Conservation (phyloP, 1,140 invertebrate genomes). For the Bombus affinis region DNA sequence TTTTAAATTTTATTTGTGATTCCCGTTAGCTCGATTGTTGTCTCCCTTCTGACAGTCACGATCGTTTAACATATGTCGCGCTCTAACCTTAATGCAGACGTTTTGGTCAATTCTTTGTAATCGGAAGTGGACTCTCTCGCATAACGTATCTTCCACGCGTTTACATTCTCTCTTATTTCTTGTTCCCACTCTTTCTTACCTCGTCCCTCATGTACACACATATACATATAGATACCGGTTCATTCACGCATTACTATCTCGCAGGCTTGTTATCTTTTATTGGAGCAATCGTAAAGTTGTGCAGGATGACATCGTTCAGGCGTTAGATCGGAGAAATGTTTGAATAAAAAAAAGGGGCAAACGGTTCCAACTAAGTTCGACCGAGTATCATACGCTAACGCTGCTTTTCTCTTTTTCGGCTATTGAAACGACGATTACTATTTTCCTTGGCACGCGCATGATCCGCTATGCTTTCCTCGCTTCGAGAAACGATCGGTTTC, state of each 20-base stretch:
- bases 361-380: neutral
- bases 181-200: neutral
- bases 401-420: neutral
- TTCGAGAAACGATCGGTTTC: no score
- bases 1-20: constrained; percentile 9
- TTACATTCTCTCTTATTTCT: constrained; percentile 14
- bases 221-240: neutral
- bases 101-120: constrained; percentile 62
- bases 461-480: neutral
- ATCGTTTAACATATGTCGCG: constrained; percentile 32
- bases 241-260: constrained; percentile 41
- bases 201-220: neutral
- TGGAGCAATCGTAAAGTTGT: constrained; percentile 57
- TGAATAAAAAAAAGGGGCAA: neutral
- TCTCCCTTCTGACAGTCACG: constrained; percentile 32
- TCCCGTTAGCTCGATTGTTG: constrained; percentile 15
- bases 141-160: constrained; percentile 16
- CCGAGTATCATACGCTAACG: neutral
- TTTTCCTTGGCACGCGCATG: no score
- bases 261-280: constrained; percentile 67
- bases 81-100: constrained; percentile 43
- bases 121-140: constrained; percentile 48
- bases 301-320: constrained; percentile 41
- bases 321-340: neutral
- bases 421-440: neutral